phyloP scores from a whole-genome alignment of 2,888 invertebrate genomes.

The Caenorhabditis virilis region DNA sequence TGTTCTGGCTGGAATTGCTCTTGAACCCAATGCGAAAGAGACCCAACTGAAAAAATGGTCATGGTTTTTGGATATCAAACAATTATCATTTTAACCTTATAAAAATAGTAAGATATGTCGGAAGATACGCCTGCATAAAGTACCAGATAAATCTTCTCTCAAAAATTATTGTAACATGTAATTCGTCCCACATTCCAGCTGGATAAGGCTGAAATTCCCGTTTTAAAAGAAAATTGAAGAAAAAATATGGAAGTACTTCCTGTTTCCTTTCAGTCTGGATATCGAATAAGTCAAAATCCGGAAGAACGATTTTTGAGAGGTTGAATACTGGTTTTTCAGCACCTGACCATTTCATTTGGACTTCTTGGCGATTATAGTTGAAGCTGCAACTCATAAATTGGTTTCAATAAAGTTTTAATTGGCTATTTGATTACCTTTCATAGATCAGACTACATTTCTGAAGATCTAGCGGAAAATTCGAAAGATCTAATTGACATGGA shows the following conservation, averaged over 20 bases:
- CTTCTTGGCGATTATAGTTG: constrained; percentile 57
- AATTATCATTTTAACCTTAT: constrained; percentile 41
- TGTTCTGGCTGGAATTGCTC: constrained; percentile 55
- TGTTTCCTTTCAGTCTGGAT: constrained; percentile 38
- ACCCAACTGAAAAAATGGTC: constrained; percentile 58
- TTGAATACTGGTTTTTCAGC: constrained; percentile 40
- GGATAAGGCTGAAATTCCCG: constrained; percentile 48
- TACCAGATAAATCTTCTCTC: constrained; percentile 59
- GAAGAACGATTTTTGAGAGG: constrained; percentile 47
- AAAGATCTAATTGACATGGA: constrained; percentile 51
- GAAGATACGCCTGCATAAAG: constrained; percentile 63
- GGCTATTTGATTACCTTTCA: constrained; percentile 54
- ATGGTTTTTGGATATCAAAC: no score
- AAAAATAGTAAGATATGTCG: constrained; percentile 61
- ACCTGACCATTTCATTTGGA: constrained; percentile 55
- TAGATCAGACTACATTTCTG: constrained; percentile 52
- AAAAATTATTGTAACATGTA: constrained; percentile 55
- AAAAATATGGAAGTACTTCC: constrained; percentile 23
- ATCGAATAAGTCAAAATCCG: constrained; percentile 53
- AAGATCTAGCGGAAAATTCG: constrained; percentile 54
- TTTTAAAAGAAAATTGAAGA: background rate
- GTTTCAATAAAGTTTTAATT: no score
- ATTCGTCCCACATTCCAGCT: constrained; percentile 61
- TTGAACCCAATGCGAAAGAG: constrained; percentile 53
- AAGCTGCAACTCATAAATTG: no score